Percentiles rank a stretch among this genome's conserved stretches.
phyloP scores from a whole-genome alignment of 2,888 invertebrate species.

The Eudasyphora cyanicolor region DNA sequence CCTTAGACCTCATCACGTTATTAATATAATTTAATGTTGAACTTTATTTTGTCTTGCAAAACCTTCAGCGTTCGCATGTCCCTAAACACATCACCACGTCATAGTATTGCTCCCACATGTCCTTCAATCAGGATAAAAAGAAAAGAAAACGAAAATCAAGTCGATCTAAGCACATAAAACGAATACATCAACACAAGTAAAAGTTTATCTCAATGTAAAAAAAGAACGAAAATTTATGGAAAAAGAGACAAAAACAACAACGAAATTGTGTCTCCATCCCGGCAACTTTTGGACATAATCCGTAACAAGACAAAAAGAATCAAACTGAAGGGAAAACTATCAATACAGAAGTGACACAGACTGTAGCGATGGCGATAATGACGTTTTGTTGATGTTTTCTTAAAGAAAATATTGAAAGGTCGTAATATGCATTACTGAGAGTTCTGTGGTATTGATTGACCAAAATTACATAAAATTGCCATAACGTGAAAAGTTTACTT shows the following conservation, averaged over 20 bases:
- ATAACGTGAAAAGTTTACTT: slow-evolving; percentile 43
- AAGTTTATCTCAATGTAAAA: background rate
- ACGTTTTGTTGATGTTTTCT: slow-evolving; percentile 48
- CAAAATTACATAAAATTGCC: slow-evolving; percentile 29
- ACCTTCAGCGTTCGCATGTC: background rate
- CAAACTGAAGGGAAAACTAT: slow-evolving; percentile 50
- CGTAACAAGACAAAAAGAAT: slow-evolving; percentile 49
- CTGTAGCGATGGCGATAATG: slow-evolving; percentile 16
- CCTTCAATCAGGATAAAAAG: slow-evolving; percentile 2
- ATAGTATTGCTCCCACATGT: slow-evolving; percentile 16
- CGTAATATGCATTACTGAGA: slow-evolving; percentile 5
- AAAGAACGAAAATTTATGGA: background rate
- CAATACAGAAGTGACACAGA: slow-evolving; percentile 42
- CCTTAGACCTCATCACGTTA: background rate
- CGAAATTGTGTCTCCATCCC: background rate
- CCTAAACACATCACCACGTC: background rate
- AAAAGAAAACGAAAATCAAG: background rate
- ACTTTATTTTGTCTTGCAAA: background rate
- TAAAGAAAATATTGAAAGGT: slow-evolving; percentile 36
- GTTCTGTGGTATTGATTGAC: slow-evolving; percentile 50
- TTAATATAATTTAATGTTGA: background rate
- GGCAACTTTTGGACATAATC: slow-evolving; percentile 34
- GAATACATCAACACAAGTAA: background rate
- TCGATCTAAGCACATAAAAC: slow-evolving; percentile 29
- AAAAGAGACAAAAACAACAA: background rate